Evolutionary conservation across 2,113 vertebrate species (phyloP), one percentile per base, ranked within the genome.

Genomic region (Neodon shergylaensis): DNA sequence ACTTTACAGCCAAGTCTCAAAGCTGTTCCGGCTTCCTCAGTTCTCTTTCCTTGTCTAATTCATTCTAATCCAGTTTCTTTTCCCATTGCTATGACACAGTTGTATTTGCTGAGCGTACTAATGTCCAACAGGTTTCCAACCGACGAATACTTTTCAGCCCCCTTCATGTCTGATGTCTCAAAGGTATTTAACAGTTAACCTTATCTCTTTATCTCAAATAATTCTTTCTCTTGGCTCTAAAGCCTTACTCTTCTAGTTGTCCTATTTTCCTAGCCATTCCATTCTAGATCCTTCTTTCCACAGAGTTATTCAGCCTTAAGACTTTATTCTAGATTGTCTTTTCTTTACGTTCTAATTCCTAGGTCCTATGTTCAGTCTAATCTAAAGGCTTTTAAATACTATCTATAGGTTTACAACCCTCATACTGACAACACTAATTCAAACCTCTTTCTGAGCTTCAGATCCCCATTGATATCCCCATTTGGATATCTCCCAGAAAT

Each of bases 131-230:
- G 14, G 10, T 65, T 92, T 78, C 74, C 78, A 70, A 2, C 21
- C 22, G 54, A 36, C 72, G 36, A 11, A 77, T 49, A 52, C 21
- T 92, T 93, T 78, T 78, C 58, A 52, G 33, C 84, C 36, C 84
- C 26, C 39, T 96, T 84, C 28, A 42, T 63, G 47, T 70, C 85
- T 84, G 11, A 52, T 73, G 52, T 84, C 63, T 88, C 63, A 96
- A 61, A 68, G 8, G 16, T 28, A 7, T 58, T 87, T 68, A 83
- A 63, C 14, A 77, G 11, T 47, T 84, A 74, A 73, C 5, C 1
- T 83, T 44, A 65, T 63, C 28, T 61, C 61, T 65, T 16, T 72
- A 76, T 39, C 82, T 84, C 31, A 54, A 78, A 54, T 54, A 86
- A 42, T 49, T 49, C n/a, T 58, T 92, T 63, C 39, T 68, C 78